phyloP scores from a whole-genome alignment of 2,113 vertebrate species.

The Otocyon megalotis region DNA sequence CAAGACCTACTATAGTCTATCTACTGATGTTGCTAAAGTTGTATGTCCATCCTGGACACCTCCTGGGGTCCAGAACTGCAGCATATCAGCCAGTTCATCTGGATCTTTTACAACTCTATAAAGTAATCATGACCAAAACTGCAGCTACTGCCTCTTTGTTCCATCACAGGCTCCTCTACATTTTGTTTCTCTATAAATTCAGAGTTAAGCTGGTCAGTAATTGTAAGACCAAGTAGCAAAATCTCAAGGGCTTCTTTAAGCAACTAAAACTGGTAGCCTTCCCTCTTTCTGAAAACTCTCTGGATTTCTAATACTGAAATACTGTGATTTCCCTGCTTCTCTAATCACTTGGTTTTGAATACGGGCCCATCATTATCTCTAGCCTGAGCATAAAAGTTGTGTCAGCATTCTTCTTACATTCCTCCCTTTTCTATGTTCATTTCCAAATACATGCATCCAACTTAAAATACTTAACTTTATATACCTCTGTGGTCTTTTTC shows the following conservation, averaged over 20 bases:
- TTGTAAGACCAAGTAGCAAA: background rate
- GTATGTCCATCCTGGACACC: background rate
- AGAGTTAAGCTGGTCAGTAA: background rate
- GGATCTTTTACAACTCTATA: background rate
- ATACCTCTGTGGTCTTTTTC: background rate
- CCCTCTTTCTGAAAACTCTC: background rate
- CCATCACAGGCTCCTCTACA: too few species aligned
- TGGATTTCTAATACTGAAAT: background rate
- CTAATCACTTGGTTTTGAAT: background rate
- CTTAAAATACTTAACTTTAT: background rate
- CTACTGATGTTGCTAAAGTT: background rate
- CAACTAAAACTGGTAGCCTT: background rate
- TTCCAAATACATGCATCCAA: background rate
- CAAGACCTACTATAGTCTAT: background rate
- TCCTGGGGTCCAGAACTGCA: background rate
- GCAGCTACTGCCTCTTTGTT: background rate
- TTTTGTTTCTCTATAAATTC: constrained; percentile 11
- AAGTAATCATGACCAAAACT: background rate
- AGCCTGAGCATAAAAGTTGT: background rate
- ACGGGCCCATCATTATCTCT: background rate
- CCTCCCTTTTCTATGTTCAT: background rate
- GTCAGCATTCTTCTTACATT: background rate
- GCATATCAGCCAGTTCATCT: background rate
- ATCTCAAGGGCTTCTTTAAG: background rate
- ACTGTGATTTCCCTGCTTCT: background rate